A percentile compares a stretch with the other conserved stretches of the same genome.
phyloP scores from a whole-genome alignment of 2,113 vertebrate species.

The Lethenteron reissneri region DNA sequence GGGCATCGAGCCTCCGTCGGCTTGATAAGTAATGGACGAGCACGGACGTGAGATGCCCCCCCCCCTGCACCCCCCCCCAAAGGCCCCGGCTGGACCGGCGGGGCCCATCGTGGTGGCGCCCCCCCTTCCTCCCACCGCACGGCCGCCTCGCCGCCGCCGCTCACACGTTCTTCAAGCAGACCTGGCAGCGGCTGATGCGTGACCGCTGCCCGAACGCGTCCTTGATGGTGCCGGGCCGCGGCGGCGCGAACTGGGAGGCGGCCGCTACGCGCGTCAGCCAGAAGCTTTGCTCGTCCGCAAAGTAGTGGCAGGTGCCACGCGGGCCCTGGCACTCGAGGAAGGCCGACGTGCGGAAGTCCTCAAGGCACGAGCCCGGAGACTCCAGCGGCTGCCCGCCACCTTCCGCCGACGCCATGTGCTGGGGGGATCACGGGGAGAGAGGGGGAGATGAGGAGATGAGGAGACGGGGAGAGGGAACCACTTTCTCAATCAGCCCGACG shows the following conservation, averaged over 20 bases:
- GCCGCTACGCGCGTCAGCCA: slow-evolving; percentile 58
- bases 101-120: too few species aligned
- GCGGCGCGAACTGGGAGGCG: slow-evolving; percentile 31
- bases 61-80: too few species aligned
- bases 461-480: too few species aligned
- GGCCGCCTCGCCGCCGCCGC: too few species aligned
- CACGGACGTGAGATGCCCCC: too few species aligned
- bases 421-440: slow-evolving; percentile 9
- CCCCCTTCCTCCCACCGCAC: too few species aligned
- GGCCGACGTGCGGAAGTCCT: slow-evolving; percentile 70
- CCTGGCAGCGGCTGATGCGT: slow-evolving; percentile 73
- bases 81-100: too few species aligned
- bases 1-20: too few species aligned
- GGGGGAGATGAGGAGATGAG: too few species aligned
- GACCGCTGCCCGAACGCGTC: slow-evolving; percentile 53
- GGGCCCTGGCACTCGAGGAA: slow-evolving; percentile 88
- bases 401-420: slow-evolving; percentile 69
- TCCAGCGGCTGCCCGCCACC: slow-evolving; percentile 76
- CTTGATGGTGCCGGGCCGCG: slow-evolving; percentile 34
- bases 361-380: slow-evolving; percentile 75
- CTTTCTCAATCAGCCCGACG: too few species aligned
- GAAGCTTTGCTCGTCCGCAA: slow-evolving; percentile 90
- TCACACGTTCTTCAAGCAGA: slow-evolving; percentile 76
- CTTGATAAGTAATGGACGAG: too few species aligned
- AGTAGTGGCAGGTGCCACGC: slow-evolving; percentile 69